Percentiles rank a stretch among this genome's conserved stretches.
phyloP scores from a whole-genome alignment of 2,888 invertebrate genomes.

The Oligia latruncula region DNA sequence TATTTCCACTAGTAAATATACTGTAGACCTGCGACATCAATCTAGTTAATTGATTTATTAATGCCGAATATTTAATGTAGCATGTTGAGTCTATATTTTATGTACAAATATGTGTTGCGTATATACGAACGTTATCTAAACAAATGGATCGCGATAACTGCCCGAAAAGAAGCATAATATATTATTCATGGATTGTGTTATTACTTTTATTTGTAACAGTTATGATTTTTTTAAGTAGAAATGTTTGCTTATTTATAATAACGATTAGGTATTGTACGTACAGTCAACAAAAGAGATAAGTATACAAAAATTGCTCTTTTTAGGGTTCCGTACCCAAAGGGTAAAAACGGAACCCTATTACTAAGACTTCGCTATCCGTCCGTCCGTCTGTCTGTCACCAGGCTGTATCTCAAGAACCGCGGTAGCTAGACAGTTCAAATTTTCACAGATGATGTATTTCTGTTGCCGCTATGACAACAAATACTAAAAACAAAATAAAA shows the following conservation, averaged over 20 bases:
- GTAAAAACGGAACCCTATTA: too few species aligned
- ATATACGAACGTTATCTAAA: constrained; percentile 34
- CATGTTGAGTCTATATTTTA: constrained; percentile 11
- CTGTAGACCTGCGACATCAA: constrained; percentile 16
- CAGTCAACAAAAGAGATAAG: too few species aligned
- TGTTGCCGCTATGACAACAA: too few species aligned
- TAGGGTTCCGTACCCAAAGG: too few species aligned
- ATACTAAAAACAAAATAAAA: too few species aligned
- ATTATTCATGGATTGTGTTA: constrained; percentile 20
- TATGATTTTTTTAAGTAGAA: background rate
- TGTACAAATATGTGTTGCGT: constrained; percentile 9
- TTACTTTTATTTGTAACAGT: constrained; percentile 21
- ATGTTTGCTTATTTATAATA: background rate
- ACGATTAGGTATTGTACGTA: background rate
- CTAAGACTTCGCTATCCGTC: too few species aligned
- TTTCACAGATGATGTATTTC: too few species aligned
- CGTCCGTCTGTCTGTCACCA: too few species aligned
- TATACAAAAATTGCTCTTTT: too few species aligned
- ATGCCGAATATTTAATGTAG: constrained; percentile 42
- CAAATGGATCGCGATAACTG: constrained; percentile 46
- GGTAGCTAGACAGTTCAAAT: too few species aligned
- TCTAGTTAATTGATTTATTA: constrained; percentile 54
- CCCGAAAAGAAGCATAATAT: constrained; percentile 16
- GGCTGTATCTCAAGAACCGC: too few species aligned
- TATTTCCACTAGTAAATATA: constrained; percentile 14